Evolutionary conservation across 2,888 invertebrate species (phyloP), one percentile per base, ranked within the genome.

Genomic region (Caenorhabditis sulstoni): DNA sequence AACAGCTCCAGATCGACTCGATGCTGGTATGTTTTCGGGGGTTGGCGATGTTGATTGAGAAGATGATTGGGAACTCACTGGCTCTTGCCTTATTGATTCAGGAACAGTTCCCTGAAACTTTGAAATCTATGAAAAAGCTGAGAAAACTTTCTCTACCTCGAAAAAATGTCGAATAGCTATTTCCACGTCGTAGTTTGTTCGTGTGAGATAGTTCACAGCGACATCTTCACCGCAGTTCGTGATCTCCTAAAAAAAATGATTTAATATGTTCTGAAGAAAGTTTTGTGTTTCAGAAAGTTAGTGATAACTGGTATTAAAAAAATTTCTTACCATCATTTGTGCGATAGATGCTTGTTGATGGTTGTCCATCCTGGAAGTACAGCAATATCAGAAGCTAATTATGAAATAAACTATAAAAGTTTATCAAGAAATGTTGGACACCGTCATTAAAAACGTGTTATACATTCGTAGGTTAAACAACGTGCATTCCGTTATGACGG

Each of bases 251-350:
- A 77, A 64, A 52, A 18, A 8, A 47, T 47, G 3, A 3, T 37
- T 8, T 37, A 37, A 37, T 37, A 37, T 8, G 37, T n/a, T n/a
- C n/a, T n/a, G n/a, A n/a, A n/a, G n/a, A n/a, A n/a, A n/a, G n/a
- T n/a, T n/a, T n/a, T n/a, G n/a, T n/a, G n/a, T n/a, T n/a, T n/a
- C n/a, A n/a, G n/a, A n/a, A n/a, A n/a, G n/a, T n/a, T n/a, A n/a
- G n/a, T n/a, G n/a, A n/a, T n/a, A n/a, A n/a, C n/a, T n/a, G n/a
- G n/a, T n/a, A n/a, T n/a, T n/a, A n/a, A n/a, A n/a, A n/a, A n/a
- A n/a, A n/a, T n/a, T n/a, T n/a, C 49, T 55, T 22, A 76, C 76
- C 57, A 62, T 76, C 76, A 76, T 76, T 57, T 76, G 76, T 37
- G 49, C 62, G 5, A 75, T 18, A 3, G 37, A 35, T 8, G 58